phyloP scores from a whole-genome alignment of 2,113 vertebrate genomes.

The Crotalus tigris region DNA sequence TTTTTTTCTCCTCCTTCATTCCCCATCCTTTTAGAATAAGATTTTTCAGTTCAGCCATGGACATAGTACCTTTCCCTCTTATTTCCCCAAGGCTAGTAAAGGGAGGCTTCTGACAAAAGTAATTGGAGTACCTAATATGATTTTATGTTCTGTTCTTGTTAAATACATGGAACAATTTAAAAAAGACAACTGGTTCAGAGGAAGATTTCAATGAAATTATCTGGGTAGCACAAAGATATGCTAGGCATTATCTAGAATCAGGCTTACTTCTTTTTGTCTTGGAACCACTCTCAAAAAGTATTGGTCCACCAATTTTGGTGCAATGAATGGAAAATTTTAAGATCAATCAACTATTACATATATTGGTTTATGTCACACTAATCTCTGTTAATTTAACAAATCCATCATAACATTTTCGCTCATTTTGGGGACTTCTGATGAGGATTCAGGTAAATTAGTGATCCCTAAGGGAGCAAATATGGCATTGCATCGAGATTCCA shows the following conservation, averaged over 20 bases:
- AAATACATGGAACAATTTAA: conserved; percentile 40
- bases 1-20: conserved; percentile 34
- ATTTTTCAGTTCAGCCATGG: conserved; percentile 39
- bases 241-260: neutral
- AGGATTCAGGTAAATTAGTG: neutral
- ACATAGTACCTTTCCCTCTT: neutral
- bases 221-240: neutral
- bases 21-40: conserved; percentile 46
- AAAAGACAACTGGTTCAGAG: conserved; percentile 17
- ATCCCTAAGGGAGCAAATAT: neutral
- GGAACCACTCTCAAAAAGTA: conserved; percentile 12
- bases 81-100: conserved; percentile 42
- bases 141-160: conserved; percentile 46
- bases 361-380: too few relatives aligned
- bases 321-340: conserved; percentile 10
- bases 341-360: conserved; percentile 20
- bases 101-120: neutral
- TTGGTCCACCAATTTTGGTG: conserved; percentile 14
- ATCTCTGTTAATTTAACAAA: neutral
- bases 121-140: conserved; percentile 1
- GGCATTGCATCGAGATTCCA: neutral
- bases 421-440: neutral
- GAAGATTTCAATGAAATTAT: neutral
- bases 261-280: neutral
- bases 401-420: neutral